Percentiles rank a stretch among this genome's conserved stretches.
These are phyloP conservation scores for Drosophila triauraria DNA, from an alignment of 1,140 invertebrate species.

Conservation along the genomic window DNA sequence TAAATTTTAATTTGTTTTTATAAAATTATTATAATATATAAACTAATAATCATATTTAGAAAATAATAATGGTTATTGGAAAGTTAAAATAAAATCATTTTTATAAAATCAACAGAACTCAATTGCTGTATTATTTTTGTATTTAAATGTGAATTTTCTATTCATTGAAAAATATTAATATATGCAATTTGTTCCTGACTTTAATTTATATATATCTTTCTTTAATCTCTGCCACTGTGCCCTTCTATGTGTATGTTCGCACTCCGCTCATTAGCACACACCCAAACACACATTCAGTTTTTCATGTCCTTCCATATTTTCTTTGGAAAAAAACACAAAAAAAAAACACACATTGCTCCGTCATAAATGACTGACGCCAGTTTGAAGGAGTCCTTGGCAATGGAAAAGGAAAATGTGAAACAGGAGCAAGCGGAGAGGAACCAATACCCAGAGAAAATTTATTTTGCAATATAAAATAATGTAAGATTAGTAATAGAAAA, in stretches of 20 bases:
- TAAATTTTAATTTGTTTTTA: too few species aligned
- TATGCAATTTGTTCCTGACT: too few species aligned
- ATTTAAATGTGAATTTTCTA: not conserved
- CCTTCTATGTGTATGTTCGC: constrained; percentile 18
- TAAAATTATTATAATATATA: too few species aligned
- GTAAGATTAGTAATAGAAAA: too few species aligned
- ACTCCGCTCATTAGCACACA: constrained; percentile 67
- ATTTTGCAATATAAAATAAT: too few species aligned
- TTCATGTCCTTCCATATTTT: not conserved
- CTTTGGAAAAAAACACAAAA: constrained; percentile 23
- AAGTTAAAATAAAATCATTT: too few species aligned
- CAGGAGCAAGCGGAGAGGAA: not conserved
- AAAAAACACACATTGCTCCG: constrained; percentile 64
- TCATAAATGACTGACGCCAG: constrained; percentile 73
- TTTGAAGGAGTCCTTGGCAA: constrained; percentile 20
- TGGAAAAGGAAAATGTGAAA: not conserved
- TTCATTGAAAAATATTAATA: not conserved
- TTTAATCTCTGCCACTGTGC: constrained; percentile 1
- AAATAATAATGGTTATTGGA: too few species aligned
- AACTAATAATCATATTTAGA: too few species aligned
- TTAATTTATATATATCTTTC: not conserved
- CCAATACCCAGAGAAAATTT: not conserved
- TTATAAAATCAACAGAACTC: not conserved
- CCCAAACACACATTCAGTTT: constrained; percentile 26
- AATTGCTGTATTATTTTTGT: too few species aligned